Evolutionary conservation across 2,113 vertebrate species (phyloP).

Genomic region (Zosterops pallidus): DNA sequence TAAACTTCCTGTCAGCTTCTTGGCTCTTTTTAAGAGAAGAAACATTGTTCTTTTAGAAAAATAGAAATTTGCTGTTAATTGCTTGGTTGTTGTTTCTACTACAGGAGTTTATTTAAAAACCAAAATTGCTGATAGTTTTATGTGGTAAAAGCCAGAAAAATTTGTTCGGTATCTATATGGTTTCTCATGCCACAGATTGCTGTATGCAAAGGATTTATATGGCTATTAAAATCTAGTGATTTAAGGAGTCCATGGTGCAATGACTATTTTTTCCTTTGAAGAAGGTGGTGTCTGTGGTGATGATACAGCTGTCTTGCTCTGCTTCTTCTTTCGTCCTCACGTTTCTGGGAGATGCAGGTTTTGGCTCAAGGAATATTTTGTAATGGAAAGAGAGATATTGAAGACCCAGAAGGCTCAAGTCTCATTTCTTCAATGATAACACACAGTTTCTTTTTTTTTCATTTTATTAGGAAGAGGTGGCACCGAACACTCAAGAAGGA

Average conservation of each 20-base stretch:
- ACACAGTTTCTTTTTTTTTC: background rate
- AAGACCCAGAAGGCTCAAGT: background rate
- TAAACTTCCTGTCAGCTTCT: background rate
- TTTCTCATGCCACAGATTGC: constrained; percentile 34
- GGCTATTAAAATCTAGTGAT: constrained; percentile 63
- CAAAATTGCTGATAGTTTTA: background rate
- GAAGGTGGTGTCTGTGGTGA: background rate
- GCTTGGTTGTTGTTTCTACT: constrained; percentile 53
- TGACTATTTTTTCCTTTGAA: background rate
- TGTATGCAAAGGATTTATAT: constrained; percentile 47
- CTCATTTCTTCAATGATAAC: background rate
- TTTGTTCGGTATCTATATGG: background rate
- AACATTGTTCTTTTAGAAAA: constrained; percentile 31
- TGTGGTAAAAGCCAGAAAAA: background rate
- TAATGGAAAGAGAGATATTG: background rate
- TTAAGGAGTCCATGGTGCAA: background rate
- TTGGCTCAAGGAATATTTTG: background rate
- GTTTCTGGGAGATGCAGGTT: background rate
- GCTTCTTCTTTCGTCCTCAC: background rate
- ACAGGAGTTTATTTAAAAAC: constrained; percentile 5
- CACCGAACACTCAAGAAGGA: background rate
- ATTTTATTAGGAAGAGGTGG: background rate
- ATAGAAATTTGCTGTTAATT: constrained; percentile 12
- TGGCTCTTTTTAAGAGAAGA: constrained; percentile 34
- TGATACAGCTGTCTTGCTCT: background rate